phyloP scores from a whole-genome alignment of 2,113 vertebrate species.

The Oreotragus oreotragus region DNA sequence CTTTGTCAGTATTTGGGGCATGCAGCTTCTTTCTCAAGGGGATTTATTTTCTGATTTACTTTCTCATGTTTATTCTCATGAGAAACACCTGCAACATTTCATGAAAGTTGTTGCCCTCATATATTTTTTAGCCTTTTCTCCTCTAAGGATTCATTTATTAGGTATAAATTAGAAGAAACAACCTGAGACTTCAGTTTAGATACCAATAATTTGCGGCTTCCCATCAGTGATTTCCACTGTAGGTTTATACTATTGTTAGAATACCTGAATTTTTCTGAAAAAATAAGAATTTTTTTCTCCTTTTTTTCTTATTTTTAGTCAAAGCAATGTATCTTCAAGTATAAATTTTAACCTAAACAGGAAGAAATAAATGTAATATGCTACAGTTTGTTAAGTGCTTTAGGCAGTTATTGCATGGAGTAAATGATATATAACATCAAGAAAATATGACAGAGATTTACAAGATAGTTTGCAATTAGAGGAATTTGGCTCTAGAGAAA shows the following conservation, averaged over 20 bases:
- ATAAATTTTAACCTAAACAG: neutral
- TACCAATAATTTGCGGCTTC: neutral
- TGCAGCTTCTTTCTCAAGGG: neutral
- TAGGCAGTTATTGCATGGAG: neutral
- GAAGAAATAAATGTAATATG: neutral
- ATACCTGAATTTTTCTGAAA: neutral
- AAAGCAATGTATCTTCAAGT: neutral
- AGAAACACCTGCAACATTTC: slow-evolving; percentile 38
- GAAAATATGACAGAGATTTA: neutral
- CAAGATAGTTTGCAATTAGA: neutral
- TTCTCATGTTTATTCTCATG: slow-evolving; percentile 24
- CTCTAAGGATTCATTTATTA: neutral
- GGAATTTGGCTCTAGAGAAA: neutral
- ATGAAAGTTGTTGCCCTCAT: neutral
- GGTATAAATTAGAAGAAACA: neutral
- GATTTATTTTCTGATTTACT: slow-evolving; percentile 19
- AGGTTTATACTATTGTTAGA: neutral
- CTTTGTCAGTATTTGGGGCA: neutral
- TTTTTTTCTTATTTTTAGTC: neutral
- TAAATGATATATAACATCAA: neutral
- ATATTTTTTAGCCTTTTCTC: neutral
- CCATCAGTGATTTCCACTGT: neutral
- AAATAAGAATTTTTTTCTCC: neutral
- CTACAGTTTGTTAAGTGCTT: neutral
- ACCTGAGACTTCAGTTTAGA: neutral